Conservation (phyloP, 1,140 invertebrate species). For the Bombus turneri region DNA sequence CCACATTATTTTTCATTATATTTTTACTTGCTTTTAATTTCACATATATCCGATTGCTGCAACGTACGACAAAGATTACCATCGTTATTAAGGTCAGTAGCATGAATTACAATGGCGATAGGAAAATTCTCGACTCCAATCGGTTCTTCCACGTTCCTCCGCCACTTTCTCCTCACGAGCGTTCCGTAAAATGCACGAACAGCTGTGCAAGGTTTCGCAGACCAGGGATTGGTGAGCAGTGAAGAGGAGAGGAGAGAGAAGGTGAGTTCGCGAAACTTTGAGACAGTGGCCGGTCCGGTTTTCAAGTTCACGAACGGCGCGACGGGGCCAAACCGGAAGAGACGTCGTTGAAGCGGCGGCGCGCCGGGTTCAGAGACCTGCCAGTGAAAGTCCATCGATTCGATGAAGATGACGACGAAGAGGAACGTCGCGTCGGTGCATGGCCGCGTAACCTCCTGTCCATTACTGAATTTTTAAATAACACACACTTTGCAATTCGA, state of each 20-base stretch:
- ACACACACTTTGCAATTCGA: too few species aligned
- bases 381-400: constrained; percentile 73
- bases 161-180: constrained; percentile 20
- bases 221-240: not conserved
- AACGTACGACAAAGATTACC: not conserved
- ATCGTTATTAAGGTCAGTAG: constrained; percentile 8
- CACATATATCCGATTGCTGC: too few species aligned
- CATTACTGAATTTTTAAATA: not conserved
- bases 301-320: constrained; percentile 70
- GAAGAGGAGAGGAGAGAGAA: not conserved
- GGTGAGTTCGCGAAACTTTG: constrained; percentile 49
- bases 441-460: constrained; percentile 59
- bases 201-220: constrained; percentile 29
- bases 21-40: not conserved
- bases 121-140: not conserved
- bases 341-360: constrained; percentile 38
- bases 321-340: constrained; percentile 52
- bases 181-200: constrained; percentile 1
- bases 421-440: constrained; percentile 37
- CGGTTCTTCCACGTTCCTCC: not conserved
- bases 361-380: constrained; percentile 71
- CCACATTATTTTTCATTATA: not conserved
- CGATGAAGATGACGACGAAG: constrained; percentile 22
- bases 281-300: constrained; percentile 48
- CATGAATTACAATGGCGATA: not conserved